Evolutionary conservation across 2,113 vertebrate genomes (phyloP).

Genomic region (Halichoerus grypus): DNA sequence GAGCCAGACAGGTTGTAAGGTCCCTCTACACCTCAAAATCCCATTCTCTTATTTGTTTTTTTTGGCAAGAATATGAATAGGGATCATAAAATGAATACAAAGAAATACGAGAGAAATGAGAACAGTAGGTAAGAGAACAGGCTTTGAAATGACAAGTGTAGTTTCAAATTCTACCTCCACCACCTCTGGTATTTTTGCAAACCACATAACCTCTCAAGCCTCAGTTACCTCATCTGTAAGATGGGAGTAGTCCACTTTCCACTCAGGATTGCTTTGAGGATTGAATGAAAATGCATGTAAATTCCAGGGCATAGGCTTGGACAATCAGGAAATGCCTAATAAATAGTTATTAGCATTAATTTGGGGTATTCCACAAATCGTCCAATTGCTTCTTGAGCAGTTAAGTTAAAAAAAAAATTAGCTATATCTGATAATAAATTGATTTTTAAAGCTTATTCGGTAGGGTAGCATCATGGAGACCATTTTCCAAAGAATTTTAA

Average conservation of each 20-base stretch:
- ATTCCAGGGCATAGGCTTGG: not conserved
- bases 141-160: not conserved
- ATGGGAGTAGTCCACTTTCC: not conserved
- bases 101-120: not conserved
- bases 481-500: not conserved
- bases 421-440: not conserved
- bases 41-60: not conserved
- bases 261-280: not conserved
- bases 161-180: slow-evolving; percentile 37
- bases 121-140: not conserved
- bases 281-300: not conserved
- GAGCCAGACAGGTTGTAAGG: not conserved
- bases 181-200: not conserved
- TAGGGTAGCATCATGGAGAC: not conserved
- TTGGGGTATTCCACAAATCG: not conserved
- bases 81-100: slow-evolving; percentile 16
- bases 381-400: not conserved
- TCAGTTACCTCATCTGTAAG: not conserved
- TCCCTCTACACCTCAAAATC: not conserved
- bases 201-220: not conserved
- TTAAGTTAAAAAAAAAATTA: not conserved
- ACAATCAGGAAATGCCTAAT: not conserved
- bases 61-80: not conserved
- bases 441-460: slow-evolving; percentile 21
- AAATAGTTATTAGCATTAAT: not conserved